A percentile compares a stretch with the other conserved stretches of the same genome.
Conservation (phyloP, 2,113 vertebrate species). For the Calypte anna region DNA sequence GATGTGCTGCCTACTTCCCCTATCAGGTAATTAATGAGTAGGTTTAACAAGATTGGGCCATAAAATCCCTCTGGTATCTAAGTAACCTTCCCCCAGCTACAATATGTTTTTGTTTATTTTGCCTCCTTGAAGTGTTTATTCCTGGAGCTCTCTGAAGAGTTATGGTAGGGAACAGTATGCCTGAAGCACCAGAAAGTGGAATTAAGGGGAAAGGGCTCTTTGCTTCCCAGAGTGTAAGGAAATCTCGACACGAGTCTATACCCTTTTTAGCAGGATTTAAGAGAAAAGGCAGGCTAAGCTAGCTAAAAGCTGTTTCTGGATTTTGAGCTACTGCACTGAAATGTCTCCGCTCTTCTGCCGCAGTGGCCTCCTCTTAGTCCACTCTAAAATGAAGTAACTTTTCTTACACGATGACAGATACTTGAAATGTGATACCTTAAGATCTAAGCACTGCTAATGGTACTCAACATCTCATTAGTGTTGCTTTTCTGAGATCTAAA, state of each 20-base stretch:
- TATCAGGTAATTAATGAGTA: constrained; percentile 67
- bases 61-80: constrained; percentile 38
- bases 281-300: not conserved
- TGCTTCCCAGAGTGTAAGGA: not conserved
- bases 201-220: not conserved
- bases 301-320: not conserved
- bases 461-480: not conserved
- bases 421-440: not conserved
- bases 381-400: not conserved
- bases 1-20: constrained; percentile 20
- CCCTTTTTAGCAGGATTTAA: not conserved
- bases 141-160: not conserved
- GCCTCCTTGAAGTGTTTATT: constrained; percentile 5
- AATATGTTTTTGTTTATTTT: constrained; percentile 28
- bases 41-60: constrained; percentile 43
- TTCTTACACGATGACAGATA: not conserved
- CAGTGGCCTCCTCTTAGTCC: not conserved
- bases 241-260: not conserved
- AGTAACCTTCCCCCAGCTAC: constrained; percentile 19
- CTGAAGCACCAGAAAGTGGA: not conserved
- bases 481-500: not conserved
- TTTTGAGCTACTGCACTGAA: not conserved
- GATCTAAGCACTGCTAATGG: not conserved
- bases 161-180: not conserved
- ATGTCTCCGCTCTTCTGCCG: not conserved